Conservation (phyloP, 1,140 invertebrate species). For the Drosophila novamexicana region DNA sequence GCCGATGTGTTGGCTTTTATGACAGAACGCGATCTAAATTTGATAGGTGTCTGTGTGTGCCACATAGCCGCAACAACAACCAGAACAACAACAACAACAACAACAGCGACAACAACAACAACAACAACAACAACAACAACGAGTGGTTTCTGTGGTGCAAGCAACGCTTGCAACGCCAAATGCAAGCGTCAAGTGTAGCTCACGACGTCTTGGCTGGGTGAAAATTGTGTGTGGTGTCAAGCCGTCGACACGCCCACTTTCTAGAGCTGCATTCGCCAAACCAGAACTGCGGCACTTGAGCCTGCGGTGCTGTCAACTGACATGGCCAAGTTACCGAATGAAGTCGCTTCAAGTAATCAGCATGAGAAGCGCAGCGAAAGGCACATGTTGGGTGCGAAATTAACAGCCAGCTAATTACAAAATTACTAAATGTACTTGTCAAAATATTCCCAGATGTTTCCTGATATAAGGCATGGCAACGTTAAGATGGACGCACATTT, state of each 20-base stretch:
- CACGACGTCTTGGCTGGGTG: conserved; percentile 6
- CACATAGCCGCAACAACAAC: conserved; percentile 9
- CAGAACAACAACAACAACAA: not conserved
- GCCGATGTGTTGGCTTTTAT: conserved; percentile 23
- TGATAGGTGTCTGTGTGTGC: conserved; percentile 23
- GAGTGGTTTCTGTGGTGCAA: not conserved
- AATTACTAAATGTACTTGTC: not conserved
- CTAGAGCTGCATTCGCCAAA: conserved; percentile 11
- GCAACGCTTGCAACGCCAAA: not conserved
- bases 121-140: not conserved
- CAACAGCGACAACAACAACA: not conserved
- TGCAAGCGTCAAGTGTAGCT: conserved; percentile 28
- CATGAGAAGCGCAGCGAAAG: conserved; percentile 28
- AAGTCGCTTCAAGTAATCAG: not conserved
- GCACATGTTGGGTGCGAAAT: not conserved
- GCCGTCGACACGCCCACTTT: conserved; percentile 21
- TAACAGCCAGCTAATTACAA: not conserved
- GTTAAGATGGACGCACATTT: not conserved
- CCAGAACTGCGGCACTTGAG: not conserved
- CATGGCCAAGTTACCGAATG: conserved; percentile 15
- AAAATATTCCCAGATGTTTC: not conserved
- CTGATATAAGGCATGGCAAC: not conserved
- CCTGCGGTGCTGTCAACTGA: not conserved
- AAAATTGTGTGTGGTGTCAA: conserved; percentile 14
- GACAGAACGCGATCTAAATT: conserved; percentile 37